Conservation (phyloP, 2,888 invertebrate genomes). For the Arge pagana region DNA sequence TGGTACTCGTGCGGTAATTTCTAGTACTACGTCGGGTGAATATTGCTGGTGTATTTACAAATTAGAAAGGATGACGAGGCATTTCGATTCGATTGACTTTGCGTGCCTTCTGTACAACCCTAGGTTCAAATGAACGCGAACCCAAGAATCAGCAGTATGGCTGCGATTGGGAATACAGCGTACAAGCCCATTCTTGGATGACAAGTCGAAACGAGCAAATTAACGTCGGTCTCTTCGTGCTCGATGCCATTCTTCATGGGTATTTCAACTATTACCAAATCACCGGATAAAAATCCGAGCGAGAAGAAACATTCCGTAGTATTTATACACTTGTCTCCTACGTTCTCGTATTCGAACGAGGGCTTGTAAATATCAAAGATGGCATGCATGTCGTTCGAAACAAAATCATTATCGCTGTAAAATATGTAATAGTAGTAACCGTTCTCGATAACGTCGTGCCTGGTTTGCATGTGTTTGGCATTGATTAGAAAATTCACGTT, state of each 20-base stretch:
- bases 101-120: no score
- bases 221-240: constrained; percentile 74
- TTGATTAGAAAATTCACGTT: constrained; percentile 72
- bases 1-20: no score
- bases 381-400: constrained; percentile 79
- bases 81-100: no score
- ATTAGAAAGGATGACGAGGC: no score
- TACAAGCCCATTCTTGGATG: constrained; percentile 80
- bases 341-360: constrained; percentile 77
- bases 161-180: constrained; percentile 77
- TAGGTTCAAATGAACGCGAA: constrained; percentile 87
- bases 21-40: no score
- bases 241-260: constrained; percentile 81
- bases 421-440: constrained; percentile 91
- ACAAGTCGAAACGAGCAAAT: constrained; percentile 75
- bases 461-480: constrained; percentile 70
- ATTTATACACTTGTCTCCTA: constrained; percentile 74
- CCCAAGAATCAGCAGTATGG: constrained; percentile 74
- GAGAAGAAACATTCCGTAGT: constrained; percentile 77
- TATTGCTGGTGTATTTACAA: no score
- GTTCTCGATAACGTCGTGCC: constrained; percentile 73
- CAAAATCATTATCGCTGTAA: constrained; percentile 83
- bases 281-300: constrained; percentile 73
- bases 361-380: constrained; percentile 85
- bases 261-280: constrained; percentile 82